Evolutionary conservation across 2,888 invertebrate species (phyloP).

Genomic region (Limnephilus marmoratus): DNA sequence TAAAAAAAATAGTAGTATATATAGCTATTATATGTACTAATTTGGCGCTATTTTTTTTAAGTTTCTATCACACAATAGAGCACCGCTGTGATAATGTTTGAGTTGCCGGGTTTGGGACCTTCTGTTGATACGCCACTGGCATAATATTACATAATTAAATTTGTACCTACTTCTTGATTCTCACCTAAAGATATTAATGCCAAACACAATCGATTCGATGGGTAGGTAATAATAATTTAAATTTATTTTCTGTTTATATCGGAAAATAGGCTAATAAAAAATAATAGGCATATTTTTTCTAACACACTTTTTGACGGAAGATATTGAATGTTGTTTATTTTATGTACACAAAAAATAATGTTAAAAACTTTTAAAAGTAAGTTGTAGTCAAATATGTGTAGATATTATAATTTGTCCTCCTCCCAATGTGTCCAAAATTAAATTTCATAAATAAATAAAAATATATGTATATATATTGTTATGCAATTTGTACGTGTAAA

Average conservation of each 20-base stretch:
- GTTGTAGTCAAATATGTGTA: not conserved
- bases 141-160: no score
- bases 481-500: not conserved
- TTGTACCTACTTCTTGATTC: not conserved
- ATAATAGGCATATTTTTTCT: not conserved
- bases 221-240: not conserved
- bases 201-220: not conserved
- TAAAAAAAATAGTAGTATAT: no score
- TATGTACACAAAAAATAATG: not conserved
- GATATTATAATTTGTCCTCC: not conserved
- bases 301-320: not conserved
- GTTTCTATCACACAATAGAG: no score
- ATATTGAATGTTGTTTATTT: not conserved
- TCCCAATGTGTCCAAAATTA: conserved; percentile 2
- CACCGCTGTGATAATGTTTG: no score
- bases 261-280: no score
- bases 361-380: not conserved
- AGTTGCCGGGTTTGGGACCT: no score
- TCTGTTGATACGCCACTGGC: no score
- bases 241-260: no score
- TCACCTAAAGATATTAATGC: not conserved
- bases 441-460: not conserved
- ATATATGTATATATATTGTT: not conserved
- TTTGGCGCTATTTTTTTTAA: no score
- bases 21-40: no score